Evolutionary conservation across 2,113 vertebrate species (phyloP).

Genomic region (Megaceryle torquata): DNA sequence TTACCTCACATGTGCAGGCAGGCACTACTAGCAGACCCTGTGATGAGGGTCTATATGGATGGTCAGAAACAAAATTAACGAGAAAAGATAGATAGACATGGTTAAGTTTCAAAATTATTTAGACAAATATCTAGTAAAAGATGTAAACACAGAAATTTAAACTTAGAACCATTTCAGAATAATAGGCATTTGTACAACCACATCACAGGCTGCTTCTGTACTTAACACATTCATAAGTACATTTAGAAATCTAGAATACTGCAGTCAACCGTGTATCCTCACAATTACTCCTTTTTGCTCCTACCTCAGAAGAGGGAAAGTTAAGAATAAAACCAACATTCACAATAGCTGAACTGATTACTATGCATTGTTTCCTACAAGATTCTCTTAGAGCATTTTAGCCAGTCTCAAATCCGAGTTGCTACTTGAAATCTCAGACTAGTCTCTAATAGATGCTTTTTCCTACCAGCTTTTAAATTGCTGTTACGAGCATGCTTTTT

Average conservation of each 20-base stretch:
- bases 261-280: not conserved
- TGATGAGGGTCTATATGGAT: not conserved
- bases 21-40: not conserved
- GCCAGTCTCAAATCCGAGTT: not conserved
- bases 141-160: not conserved
- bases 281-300: not conserved
- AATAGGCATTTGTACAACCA: not conserved
- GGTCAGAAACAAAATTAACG: not conserved
- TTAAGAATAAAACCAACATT: not conserved
- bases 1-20: not conserved
- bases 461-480: not conserved
- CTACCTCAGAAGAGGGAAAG: not conserved
- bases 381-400: not conserved
- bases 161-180: not conserved
- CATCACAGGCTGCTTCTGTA: not conserved
- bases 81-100: not conserved
- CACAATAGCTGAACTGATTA: not conserved
- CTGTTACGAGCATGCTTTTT: not conserved
- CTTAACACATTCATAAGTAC: not conserved
- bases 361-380: not conserved
- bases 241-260: not conserved
- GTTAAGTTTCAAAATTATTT: not conserved
- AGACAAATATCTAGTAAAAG: not conserved
- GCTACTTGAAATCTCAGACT: not conserved
- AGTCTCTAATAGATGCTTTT: not conserved